These are phyloP conservation scores for Phyto melanocephala DNA, from an alignment of 2,888 invertebrate genomes.

Conservation along the genomic window DNA sequence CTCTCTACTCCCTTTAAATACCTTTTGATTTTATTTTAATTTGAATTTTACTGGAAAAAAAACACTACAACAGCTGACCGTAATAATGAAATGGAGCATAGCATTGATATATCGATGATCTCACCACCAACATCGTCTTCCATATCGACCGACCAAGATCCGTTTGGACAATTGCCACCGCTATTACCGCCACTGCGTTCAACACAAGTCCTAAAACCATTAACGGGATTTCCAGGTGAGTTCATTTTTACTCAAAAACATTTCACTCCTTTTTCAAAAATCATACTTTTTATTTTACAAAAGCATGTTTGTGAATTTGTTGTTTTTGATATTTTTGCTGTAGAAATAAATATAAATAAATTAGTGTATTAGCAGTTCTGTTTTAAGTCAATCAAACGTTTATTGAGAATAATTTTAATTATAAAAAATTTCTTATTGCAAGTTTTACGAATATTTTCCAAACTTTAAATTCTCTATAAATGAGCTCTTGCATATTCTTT, in stretches of 20 bases:
- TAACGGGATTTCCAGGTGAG: conserved; percentile 80
- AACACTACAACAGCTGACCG: conserved; percentile 73
- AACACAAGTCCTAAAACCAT: conserved; percentile 79
- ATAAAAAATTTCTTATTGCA: too few relatives aligned
- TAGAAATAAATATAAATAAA: background rate
- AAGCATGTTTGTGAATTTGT: conserved; percentile 22
- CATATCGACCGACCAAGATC: conserved; percentile 80
- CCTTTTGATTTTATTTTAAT: conserved; percentile 8
- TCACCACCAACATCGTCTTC: conserved; percentile 79
- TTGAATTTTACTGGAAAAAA: conserved; percentile 1
- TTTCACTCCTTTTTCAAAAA: background rate
- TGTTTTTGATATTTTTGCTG: background rate
- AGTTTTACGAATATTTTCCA: too few relatives aligned
- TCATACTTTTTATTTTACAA: conserved; percentile 13
- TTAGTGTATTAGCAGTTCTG: background rate
- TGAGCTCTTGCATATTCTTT: too few relatives aligned
- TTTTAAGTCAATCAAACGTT: background rate
- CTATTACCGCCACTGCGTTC: conserved; percentile 80
- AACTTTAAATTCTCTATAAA: too few relatives aligned
- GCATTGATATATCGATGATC: conserved; percentile 79
- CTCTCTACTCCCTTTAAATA: background rate
- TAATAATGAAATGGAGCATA: conserved; percentile 79
- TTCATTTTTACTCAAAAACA: background rate
- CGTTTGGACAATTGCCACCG: conserved; percentile 79
- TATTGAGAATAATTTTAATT: too few relatives aligned